These are phyloP conservation scores for Drosophila setosimentum DNA, from an alignment of 2,888 invertebrate species.

Conservation along the genomic window DNA sequence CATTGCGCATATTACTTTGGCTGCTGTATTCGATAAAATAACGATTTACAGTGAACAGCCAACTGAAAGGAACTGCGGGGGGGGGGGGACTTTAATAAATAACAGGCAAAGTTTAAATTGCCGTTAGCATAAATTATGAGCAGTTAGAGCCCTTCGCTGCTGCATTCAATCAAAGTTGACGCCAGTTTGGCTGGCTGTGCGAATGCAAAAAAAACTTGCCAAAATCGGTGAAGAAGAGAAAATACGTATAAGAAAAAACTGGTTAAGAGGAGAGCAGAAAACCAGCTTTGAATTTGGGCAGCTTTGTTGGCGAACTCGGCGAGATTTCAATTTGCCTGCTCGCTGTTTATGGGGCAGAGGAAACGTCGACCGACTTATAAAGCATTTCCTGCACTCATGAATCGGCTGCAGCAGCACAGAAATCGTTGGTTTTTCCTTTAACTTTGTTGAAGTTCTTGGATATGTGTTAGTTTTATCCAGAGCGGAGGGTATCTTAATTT, in stretches of 20 bases:
- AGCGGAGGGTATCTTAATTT: background rate
- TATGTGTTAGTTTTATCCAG: background rate
- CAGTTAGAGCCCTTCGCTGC: slow-evolving; percentile 70
- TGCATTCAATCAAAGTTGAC: slow-evolving; percentile 62
- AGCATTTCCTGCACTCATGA: slow-evolving; percentile 80
- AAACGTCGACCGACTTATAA: slow-evolving; percentile 72
- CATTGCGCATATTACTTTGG: slow-evolving; percentile 28
- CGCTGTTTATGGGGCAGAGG: slow-evolving; percentile 69
- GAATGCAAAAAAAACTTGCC: slow-evolving; percentile 23
- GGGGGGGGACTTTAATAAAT: slow-evolving; percentile 71
- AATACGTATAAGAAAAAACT: background rate
- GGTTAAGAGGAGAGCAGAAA: background rate
- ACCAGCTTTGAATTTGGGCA: slow-evolving; percentile 37
- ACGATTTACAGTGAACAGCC: slow-evolving; percentile 44
- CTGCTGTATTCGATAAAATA: slow-evolving; percentile 42
- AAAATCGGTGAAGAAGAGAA: background rate
- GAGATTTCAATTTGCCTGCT: slow-evolving; percentile 76
- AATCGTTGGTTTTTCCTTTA: slow-evolving; percentile 29
- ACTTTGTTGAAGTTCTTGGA: slow-evolving; percentile 50
- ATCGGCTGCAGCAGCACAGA: slow-evolving; percentile 50
- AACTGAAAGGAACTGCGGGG: slow-evolving; percentile 2
- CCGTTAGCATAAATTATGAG: slow-evolving; percentile 82
- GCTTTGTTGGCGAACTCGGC: slow-evolving; percentile 18
- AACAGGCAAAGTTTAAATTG: slow-evolving; percentile 80
- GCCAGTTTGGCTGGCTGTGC: slow-evolving; percentile 54